Conservation (phyloP, 1,140 invertebrate genomes). For the Argopecten irradians region DNA sequence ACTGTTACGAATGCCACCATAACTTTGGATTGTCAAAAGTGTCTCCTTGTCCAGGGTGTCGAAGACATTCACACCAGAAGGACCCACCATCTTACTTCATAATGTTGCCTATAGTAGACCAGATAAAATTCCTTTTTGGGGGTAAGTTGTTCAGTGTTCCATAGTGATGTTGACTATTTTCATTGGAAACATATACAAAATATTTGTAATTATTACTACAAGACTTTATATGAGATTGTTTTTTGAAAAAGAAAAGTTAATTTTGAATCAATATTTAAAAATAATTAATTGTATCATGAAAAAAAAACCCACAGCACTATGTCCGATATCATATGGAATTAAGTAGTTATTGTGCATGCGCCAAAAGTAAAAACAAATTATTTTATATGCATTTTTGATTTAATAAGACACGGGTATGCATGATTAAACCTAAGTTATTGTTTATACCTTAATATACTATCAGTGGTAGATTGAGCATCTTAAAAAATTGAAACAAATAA, state of each 20-base stretch:
- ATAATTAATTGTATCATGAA: background rate
- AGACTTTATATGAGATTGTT: background rate
- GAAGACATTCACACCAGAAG: background rate
- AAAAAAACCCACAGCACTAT: too few relatives aligned
- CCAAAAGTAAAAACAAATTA: too few relatives aligned
- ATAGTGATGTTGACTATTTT: background rate
- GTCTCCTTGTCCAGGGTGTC: background rate
- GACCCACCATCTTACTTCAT: slow-evolving; percentile 25
- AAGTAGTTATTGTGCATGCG: too few relatives aligned
- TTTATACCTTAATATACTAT: too few relatives aligned
- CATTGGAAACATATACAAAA: background rate
- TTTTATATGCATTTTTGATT: too few relatives aligned
- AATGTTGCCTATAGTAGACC: background rate
- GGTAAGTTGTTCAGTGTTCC: slow-evolving; percentile 5
- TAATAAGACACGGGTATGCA: too few relatives aligned
- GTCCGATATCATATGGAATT: too few relatives aligned
- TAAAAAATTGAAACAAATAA: too few relatives aligned
- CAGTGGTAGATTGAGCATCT: too few relatives aligned
- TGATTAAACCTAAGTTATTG: too few relatives aligned
- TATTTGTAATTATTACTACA: background rate
- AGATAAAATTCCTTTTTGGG: slow-evolving; percentile 28
- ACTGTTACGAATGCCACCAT: background rate
- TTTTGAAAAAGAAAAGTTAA: background rate
- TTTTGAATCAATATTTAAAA: too few relatives aligned
- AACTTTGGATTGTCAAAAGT: background rate